Evolutionary conservation across 2,113 vertebrate species (phyloP).

Genomic region (Sialia sialis): DNA sequence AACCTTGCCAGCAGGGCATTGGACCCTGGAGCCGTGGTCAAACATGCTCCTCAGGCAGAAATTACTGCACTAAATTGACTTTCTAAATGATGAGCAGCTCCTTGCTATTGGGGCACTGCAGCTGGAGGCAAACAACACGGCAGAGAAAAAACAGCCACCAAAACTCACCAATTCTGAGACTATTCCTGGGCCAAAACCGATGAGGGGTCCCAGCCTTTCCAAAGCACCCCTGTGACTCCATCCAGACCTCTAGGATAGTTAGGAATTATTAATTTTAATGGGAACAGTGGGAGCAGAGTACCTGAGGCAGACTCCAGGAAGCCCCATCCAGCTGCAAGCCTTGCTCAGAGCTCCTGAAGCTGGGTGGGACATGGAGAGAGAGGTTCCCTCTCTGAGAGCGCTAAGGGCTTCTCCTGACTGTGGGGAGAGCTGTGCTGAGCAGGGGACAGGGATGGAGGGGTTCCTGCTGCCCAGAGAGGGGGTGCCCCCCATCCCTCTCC

Average conservation of each 20-base stretch:
- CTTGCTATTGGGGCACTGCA: not conserved
- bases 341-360: not conserved
- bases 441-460: not conserved
- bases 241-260: not conserved
- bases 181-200: not conserved
- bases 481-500: not conserved
- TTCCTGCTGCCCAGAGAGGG: not conserved
- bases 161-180: not conserved
- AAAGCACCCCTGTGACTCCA: not conserved
- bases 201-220: not conserved
- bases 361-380: not conserved
- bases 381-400: not conserved
- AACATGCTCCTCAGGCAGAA: not conserved
- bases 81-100: not conserved
- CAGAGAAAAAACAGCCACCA: not conserved
- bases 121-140: not conserved
- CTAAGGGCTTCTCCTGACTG: too few species aligned
- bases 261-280: not conserved
- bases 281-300: not conserved
- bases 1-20: not conserved
- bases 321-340: not conserved
- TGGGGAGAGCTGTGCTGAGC: not conserved
- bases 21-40: not conserved
- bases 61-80: not conserved
- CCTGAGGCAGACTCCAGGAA: not conserved